Base-by-base conservation (phyloP, 1,140 invertebrate genomes). In the Heliconius hewitsoni region DNA sequence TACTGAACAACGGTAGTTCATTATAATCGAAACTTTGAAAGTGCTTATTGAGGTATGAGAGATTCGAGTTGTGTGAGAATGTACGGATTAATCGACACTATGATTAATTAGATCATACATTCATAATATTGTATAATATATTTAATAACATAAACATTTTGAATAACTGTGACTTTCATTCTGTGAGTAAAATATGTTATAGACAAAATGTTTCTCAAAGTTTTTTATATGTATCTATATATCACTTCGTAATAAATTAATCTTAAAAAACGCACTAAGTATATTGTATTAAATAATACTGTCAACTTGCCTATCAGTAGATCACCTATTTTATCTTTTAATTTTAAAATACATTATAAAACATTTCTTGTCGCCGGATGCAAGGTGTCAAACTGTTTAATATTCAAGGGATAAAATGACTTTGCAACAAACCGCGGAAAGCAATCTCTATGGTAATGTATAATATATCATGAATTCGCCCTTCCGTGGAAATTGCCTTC, bases 331-430 rank as follows among this genome's bases (percentile, higher is more conserved):
- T 42, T 42, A 4, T 37, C 34, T 6, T 34, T 34, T 13, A 46
- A 66, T 23, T 9, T 57, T 9, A 57, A 55, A 57, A 57, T 66
- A 66, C 3, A 5, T 66, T 66, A 66, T 23, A 23, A 30, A 66
- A 66, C 8, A 66, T 66, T 30, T 66, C 60, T 66, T 30, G 27
- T 30, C n/a, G 13, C 23, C 9, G 23, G 11, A 66, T 13, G 11
- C 27, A 4, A 66, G 27, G 60, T 66, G 60, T 66, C 60, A 30
- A 66, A 66, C 60, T 66, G 13, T 66, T 66, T 30, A 66, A 66
- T 30, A 66, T 66, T 66, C 60, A 66, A 66, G 23, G 60, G 60
- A 66, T 66, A 66, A 66, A 66, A 66, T 66, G 23, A 66, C 60
- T 27, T 27, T 16, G 60, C 60, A 66, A 30, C 27, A 66, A 30